phyloP scores from a whole-genome alignment of 2,113 vertebrate genomes.

The Microcebus lehilahytsara region DNA sequence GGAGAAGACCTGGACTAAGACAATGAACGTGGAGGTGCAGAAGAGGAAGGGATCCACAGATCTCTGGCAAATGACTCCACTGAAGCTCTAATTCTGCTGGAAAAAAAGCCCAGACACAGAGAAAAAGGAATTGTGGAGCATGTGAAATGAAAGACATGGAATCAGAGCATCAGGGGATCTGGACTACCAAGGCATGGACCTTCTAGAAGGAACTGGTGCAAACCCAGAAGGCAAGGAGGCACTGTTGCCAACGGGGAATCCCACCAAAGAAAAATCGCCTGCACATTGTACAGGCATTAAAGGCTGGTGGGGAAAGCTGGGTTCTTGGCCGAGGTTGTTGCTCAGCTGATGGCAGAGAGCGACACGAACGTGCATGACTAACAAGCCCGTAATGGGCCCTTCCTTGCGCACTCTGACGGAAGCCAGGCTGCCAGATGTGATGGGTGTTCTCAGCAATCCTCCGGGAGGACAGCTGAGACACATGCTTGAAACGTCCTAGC shows the following conservation, averaged over 20 bases:
- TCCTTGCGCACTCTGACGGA: neutral
- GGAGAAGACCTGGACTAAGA: neutral
- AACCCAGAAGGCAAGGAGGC: neutral
- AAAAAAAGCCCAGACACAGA: neutral
- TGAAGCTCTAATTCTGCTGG: neutral
- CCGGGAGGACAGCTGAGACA: neutral
- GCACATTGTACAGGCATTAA: neutral
- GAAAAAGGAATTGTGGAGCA: neutral
- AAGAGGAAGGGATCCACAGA: neutral
- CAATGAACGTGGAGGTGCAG: too few species aligned
- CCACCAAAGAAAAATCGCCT: neutral
- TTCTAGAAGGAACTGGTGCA: neutral
- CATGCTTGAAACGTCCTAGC: neutral
- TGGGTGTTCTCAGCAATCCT: neutral
- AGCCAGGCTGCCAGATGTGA: neutral
- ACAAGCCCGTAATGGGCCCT: neutral
- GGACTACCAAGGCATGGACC: neutral
- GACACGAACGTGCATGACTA: slow-evolving; percentile 36
- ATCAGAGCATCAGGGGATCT: neutral
- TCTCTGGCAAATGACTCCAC: neutral
- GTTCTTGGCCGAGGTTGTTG: slow-evolving; percentile 7
- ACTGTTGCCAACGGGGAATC: neutral
- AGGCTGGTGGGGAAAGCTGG: neutral
- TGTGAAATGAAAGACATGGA: neutral
- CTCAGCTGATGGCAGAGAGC: neutral